Base-by-base conservation (phyloP, 2,888 invertebrate genomes). In the Dicyrtoma fusca region DNA sequence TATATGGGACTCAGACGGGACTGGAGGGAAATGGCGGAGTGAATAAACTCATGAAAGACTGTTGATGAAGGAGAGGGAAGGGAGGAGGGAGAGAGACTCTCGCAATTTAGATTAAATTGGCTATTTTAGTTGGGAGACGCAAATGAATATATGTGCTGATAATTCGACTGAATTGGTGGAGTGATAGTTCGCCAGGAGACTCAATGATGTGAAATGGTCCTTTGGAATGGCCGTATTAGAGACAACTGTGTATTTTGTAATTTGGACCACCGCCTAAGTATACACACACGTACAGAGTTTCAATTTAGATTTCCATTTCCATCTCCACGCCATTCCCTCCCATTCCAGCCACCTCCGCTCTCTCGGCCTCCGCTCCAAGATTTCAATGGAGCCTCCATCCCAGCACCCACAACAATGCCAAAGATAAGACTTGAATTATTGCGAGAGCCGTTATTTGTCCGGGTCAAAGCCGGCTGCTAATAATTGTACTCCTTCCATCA, bases 401-500 rank as follows among this genome's bases (percentile, higher is more conserved):
- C 34, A 34, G 3, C 3, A 5, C 34, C 34, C 34, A 34, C 34
- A 34, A 34, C 8, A 34, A 34, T 34, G 34, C 34, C 34, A 34
- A 34, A 34, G 34, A 34, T 34, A 34, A 51, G 51, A 8, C 51
- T 51, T n/a, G 55, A 55, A 23, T 34, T 55, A 55, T 55, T 55
- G 23, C 8, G 21, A 14, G 23, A 55, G 13, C 21, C 19, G 55
- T 25, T 55, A 55, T 55, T 23, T 55, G 55, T 55, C 55, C 13
- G 55, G 21, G 55, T 55, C 55, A 55, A 25, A 25, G 23, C 17
- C 55, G 55, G 55, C 55, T 55, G 55, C 21, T 21, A 23, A 13
- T 55, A 55, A 55, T 55, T 55, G 23, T 25, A 55, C 21, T 55
- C 21, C 23, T 55, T 55, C 55, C 19, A 55, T 55, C 55, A 55